Evolutionary conservation across 2,113 vertebrate species (phyloP), one percentile per base, ranked within the genome.

Genomic region (Phainopepla nitens): DNA sequence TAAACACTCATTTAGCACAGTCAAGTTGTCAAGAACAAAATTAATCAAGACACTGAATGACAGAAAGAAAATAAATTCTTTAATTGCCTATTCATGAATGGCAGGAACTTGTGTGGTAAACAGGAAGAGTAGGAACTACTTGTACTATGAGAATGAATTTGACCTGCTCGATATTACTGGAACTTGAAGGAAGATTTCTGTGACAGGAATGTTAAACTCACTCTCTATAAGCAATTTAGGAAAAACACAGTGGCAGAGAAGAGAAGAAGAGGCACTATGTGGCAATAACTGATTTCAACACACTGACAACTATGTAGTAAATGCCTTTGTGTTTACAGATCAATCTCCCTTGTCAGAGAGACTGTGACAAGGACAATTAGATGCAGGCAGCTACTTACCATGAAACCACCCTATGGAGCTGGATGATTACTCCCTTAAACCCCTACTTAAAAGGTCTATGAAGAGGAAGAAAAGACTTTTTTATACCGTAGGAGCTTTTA

Each of bases 31-130:
- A 93, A 95, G 93, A 93, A 86, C 71, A 94, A 93, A 94, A 96
- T 97, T 92, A 96, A 93, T 96, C 85, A 90, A 93, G 93, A 93
- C 94, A 93, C 39, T 85, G 92, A 93, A 80, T 86, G 94, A 86
- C 94, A 93, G 44, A 82, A 90, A 80, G 90, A 90, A 90, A 96
- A 96, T 69, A 96, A 96, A 96, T 96, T 96, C 71, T 97, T 96
- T 96, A 96, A 96, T 93, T 95, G 87, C 58, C 47, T 77, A 39
- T 86, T 90, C 78, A 70, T 80, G 79, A 96, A 88, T 95, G 93
- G 79, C 82, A 93, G 68, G 36, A 88, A 66, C 62, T 79, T 83
- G 42, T 69, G 56, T n/a, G 22, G 62, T 88, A 91, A 96, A 93
- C 68, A 92, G 36, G 42, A 88, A 75, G 44, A 89, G 50, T 20